Conservation (phyloP, 2,797 vertebrate genomes). For the Tympanoctomys barrerae region DNA sequence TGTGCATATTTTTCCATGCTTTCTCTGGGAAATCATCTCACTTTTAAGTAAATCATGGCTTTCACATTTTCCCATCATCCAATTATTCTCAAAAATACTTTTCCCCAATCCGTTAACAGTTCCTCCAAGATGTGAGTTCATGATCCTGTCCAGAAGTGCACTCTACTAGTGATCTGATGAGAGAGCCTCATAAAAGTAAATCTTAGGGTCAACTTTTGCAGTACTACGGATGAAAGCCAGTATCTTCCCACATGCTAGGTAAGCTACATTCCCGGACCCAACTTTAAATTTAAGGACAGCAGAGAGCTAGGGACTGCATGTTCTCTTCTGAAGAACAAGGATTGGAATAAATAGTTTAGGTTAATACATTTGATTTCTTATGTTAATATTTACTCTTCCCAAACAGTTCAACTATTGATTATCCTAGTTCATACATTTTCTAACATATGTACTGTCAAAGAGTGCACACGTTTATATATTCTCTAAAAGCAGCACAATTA, state of each 20-base stretch:
- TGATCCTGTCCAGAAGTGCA: not conserved
- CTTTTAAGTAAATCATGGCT: not conserved
- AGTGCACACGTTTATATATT: not conserved
- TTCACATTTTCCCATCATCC: slow-evolving; percentile 3
- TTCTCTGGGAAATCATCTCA: slow-evolving; percentile 20
- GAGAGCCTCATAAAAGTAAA: not conserved
- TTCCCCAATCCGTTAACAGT: not conserved
- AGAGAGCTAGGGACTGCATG: not conserved
- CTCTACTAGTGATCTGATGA: not conserved
- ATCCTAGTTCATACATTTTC: not conserved
- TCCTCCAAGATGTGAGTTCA: not conserved
- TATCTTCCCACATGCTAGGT: not conserved
- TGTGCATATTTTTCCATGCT: not conserved
- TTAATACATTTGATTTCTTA: slow-evolving; percentile 18
- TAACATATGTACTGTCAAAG: not conserved
- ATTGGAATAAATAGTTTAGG: not conserved
- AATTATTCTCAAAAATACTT: slow-evolving; percentile 5
- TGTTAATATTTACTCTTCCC: slow-evolving; percentile 18
- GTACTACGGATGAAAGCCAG: not conserved
- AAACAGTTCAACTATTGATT: slow-evolving; percentile 11
- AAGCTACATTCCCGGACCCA: not conserved
- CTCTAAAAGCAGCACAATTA: not conserved
- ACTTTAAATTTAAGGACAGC: not conserved
- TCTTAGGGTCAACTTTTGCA: not conserved
- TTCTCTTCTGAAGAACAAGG: not conserved